A percentile compares a stretch with the other conserved stretches of the same genome.
Conservation (phyloP, 2,797 vertebrate species). For the Coregonus sp. region DNA sequence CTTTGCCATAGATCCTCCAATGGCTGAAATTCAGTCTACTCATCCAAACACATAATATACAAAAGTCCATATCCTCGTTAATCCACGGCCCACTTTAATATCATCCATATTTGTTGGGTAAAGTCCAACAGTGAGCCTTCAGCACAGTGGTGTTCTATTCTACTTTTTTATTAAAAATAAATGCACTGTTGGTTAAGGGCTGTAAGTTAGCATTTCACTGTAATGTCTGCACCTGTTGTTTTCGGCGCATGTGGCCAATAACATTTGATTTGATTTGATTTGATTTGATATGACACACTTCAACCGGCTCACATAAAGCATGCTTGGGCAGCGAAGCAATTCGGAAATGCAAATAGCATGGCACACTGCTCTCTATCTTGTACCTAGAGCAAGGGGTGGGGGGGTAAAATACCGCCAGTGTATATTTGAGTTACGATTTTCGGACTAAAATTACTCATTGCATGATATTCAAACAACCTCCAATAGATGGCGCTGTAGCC, state of each 20-base stretch:
- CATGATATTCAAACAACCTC: no score
- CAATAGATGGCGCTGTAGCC: no score
- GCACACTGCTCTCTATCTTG: slow-evolving; percentile 79
- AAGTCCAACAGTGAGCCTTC: slow-evolving; percentile 89
- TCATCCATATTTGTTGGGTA: slow-evolving; percentile 99
- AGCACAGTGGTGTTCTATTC: slow-evolving; percentile 74
- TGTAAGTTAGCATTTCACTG: no score
- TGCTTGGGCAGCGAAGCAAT: slow-evolving; percentile 98
- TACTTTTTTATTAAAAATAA: no score
- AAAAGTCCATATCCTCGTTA: slow-evolving; percentile 84
- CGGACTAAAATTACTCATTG: no score
- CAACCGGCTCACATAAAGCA: slow-evolving; percentile 83
- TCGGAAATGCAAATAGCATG: slow-evolving; percentile 94
- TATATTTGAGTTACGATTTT: no score
- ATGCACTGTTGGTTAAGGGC: no score
- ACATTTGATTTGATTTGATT: slow-evolving; percentile 73
- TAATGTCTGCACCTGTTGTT: no score
- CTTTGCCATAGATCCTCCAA: slow-evolving; percentile 21
- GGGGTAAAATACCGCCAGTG: no score
- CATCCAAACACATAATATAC: not conserved
- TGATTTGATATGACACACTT: slow-evolving; percentile 85
- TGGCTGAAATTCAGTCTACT: slow-evolving; percentile 22
- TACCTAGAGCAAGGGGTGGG: slow-evolving; percentile 74
- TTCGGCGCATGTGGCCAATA: no score
- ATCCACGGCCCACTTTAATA: slow-evolving; percentile 97